Base-by-base conservation (phyloP, 2,888 invertebrate species). In the Cantharis rustica region DNA sequence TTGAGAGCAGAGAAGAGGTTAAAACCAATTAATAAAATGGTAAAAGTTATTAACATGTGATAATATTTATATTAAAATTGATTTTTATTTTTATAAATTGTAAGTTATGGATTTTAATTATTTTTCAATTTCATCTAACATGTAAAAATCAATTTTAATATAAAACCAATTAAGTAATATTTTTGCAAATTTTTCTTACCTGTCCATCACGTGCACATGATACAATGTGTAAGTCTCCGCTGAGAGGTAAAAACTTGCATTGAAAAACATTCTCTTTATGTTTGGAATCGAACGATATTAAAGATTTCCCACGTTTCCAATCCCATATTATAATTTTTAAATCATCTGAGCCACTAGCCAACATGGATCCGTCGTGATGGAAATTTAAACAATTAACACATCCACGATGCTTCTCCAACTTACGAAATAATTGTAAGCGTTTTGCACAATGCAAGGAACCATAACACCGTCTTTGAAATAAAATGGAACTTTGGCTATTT, bases 381-480 rank as follows among this genome's bases (percentile, higher is more conserved):
- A 98, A 98, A 89, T 96, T 94, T 74, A 98, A 91, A 77, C 95
- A 94, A 89, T 98, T 98, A 3, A 98, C 98, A 90, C 98, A 98
- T 78, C 97, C 97, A 83, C 89, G 90, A 87, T 98, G 98, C 80
- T 93, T 92, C 78, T 93, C 91, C 83, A 98, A 90, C 84, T 92
- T 92, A 83, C 93, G 93, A 87, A 94, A 91, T 68, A 95, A 90
- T 86, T 95, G 93, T 86, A 98, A 90, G 81, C 96, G 92, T 87
- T 96, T 94, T 10, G 96, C 94, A 80, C 93, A 92, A 84, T 95
- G 94, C 20, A 96, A 90, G 1, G 96, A 96, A 2, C 95, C 94
- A 84, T 95, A 95, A 87, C 94, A 95, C 69, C 92, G 90, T 80
- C 91, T 90, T 78, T 93, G 91, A 86, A 96, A 95, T 75, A 91